Percentiles rank a stretch among this genome's conserved stretches.
These are phyloP conservation scores for Leptopilina syphax DNA, from an alignment of 2,888 invertebrate genomes.

Conservation along the genomic window DNA sequence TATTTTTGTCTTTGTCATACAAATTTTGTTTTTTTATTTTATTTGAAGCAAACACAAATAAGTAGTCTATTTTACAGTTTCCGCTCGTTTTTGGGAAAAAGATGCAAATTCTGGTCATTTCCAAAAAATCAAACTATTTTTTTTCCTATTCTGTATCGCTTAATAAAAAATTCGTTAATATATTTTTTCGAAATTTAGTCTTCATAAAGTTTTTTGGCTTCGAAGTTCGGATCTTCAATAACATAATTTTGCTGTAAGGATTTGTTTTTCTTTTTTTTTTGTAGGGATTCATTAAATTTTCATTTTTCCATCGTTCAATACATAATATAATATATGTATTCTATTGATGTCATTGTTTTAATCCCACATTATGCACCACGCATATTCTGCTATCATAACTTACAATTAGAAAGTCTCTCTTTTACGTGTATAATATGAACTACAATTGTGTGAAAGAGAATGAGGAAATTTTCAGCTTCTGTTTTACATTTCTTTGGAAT, in stretches of 20 bases:
- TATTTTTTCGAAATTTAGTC: too few species aligned
- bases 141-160: too few species aligned
- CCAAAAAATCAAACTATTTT: too few species aligned
- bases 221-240: not conserved
- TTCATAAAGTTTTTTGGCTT: too few species aligned
- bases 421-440: constrained; percentile 1
- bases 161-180: too few species aligned
- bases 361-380: constrained; percentile 7
- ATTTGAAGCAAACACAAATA: too few species aligned
- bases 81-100: too few species aligned
- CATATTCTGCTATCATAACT: constrained; percentile 34
- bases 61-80: too few species aligned
- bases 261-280: not conserved
- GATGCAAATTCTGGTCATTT: too few species aligned
- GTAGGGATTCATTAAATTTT: not conserved
- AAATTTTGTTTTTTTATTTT: too few species aligned
- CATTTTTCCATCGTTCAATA: not conserved
- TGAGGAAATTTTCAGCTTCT: not conserved
- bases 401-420: constrained; percentile 36
- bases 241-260: not conserved
- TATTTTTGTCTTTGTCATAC: too few species aligned
- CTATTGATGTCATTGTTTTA: constrained; percentile 23
- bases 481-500: constrained; percentile 3
- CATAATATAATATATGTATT: not conserved
- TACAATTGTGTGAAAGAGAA: constrained; percentile 24